Conservation (phyloP, 1,140 invertebrate genomes). For the Camponotus floridanus region DNA sequence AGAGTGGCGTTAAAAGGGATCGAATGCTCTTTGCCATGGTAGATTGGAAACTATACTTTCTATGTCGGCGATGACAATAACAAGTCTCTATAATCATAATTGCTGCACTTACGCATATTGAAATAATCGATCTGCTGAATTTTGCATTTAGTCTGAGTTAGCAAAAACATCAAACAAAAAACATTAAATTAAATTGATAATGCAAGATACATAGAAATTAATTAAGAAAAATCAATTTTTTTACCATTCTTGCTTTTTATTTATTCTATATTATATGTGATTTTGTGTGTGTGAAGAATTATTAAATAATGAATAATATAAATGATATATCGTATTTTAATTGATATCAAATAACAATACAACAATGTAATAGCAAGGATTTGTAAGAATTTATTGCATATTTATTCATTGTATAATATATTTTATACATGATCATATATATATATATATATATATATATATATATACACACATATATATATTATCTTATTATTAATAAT, state of each 20-base stretch:
- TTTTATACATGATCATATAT: too few relatives aligned
- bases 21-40: slow-evolving; percentile 6
- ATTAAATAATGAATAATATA: not conserved
- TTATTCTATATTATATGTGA: slow-evolving; percentile 2
- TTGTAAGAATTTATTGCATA: not conserved
- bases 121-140: slow-evolving; percentile 42
- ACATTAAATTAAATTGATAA: not conserved
- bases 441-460: too few relatives aligned
- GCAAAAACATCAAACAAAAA: not conserved
- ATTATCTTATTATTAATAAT: too few relatives aligned
- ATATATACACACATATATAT: too few relatives aligned
- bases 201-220: not conserved
- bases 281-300: not conserved
- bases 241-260: not conserved
- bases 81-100: slow-evolving; percentile 4
- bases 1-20: slow-evolving; percentile 8
- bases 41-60: slow-evolving; percentile 4
- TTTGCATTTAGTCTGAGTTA: not conserved
- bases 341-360: not conserved
- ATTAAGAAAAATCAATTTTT: not conserved
- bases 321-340: not conserved
- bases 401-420: not conserved
- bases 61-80: not conserved
- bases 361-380: not conserved
- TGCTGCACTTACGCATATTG: slow-evolving; percentile 22